These are phyloP conservation scores for Oligia fasciuncula DNA, from an alignment of 2,888 invertebrate species.

Conservation along the genomic window DNA sequence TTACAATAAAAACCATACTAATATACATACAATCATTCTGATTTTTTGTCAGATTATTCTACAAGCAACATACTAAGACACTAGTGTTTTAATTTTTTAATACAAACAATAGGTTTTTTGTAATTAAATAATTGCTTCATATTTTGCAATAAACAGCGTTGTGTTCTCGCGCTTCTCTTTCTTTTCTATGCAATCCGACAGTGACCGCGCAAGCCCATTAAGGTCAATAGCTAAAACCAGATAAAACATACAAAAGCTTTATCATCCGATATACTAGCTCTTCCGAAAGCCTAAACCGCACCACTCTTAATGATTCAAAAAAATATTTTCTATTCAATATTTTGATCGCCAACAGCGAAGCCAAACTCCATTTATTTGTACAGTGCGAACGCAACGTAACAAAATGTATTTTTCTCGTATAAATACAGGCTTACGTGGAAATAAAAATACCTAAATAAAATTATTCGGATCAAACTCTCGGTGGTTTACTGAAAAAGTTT, in stretches of 20 bases:
- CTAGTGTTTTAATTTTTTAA: too few species aligned
- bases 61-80: too few species aligned
- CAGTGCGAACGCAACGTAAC: slow-evolving; percentile 39
- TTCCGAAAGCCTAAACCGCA: slow-evolving; percentile 11
- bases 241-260: background rate
- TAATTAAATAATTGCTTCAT: too few species aligned
- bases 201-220: too few species aligned
- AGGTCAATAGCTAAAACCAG: background rate
- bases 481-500: slow-evolving; percentile 17
- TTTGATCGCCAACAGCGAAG: slow-evolving; percentile 45
- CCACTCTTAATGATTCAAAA: slow-evolving; percentile 2
- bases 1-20: too few species aligned
- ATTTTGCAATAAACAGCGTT: too few species aligned
- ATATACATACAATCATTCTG: too few species aligned
- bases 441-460: slow-evolving; percentile 60
- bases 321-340: slow-evolving; percentile 31
- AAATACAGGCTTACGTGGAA: slow-evolving; percentile 53
- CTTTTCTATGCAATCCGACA: too few species aligned
- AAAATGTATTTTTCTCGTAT: slow-evolving; percentile 55
- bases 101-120: too few species aligned
- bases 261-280: background rate
- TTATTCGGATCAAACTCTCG: slow-evolving; percentile 47
- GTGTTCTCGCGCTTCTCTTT: too few species aligned
- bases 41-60: too few species aligned
- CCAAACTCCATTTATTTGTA: slow-evolving; percentile 50